phyloP scores from a whole-genome alignment of 2,888 invertebrate genomes.

The Lypha dubia region DNA sequence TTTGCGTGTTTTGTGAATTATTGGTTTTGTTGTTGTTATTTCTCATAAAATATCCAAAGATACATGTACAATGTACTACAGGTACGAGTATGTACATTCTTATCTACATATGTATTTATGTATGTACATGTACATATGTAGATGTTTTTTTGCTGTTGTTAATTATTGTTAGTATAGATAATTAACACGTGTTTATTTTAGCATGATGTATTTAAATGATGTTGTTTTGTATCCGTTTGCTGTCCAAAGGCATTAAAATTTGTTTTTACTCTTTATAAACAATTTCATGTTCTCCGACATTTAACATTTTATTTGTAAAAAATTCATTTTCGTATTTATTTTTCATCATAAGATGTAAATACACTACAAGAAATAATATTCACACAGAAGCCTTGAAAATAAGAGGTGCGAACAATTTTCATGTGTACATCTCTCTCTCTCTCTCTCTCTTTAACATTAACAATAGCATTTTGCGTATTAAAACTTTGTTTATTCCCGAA shows the following conservation, averaged over 20 bases:
- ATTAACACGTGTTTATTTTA: constrained; percentile 47
- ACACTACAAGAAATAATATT: not conserved
- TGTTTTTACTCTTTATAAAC: constrained; percentile 17
- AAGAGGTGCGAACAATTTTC: no score
- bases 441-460: no score
- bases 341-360: not conserved
- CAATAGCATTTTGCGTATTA: no score
- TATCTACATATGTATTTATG: not conserved
- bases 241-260: constrained; percentile 20
- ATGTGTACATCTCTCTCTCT: no score
- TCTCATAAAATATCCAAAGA: not conserved
- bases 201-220: constrained; percentile 37
- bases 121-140: not conserved
- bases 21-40: not conserved
- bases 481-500: no score
- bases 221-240: constrained; percentile 41
- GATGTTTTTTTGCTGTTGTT: constrained; percentile 15
- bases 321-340: not conserved
- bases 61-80: no score
- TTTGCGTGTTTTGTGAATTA: constrained; percentile 16
- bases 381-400: not conserved
- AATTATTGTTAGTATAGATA: constrained; percentile 28
- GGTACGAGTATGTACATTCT: no score
- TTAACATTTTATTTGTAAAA: constrained; percentile 23
- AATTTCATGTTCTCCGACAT: constrained; percentile 44